Evolutionary conservation across 2,888 invertebrate genomes (phyloP).

Genomic region (Polymixis flavicincta): DNA sequence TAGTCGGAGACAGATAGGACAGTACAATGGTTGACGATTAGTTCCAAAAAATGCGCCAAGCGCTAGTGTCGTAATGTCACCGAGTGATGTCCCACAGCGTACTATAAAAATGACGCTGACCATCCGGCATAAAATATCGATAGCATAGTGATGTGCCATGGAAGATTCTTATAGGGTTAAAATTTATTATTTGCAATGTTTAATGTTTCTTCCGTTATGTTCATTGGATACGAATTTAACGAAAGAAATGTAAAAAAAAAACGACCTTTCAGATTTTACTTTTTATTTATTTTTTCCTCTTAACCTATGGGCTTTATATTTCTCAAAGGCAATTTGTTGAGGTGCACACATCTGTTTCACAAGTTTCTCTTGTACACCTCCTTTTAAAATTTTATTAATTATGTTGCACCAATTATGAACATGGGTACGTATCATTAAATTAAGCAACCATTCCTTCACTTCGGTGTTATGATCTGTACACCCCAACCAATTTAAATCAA

Average conservation of each 20-base stretch:
- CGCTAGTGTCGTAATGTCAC: neutral
- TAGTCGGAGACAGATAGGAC: neutral
- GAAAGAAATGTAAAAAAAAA: neutral
- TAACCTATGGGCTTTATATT: neutral
- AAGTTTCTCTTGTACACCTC: neutral
- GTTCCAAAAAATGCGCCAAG: constrained; percentile 2
- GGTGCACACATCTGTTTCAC: neutral
- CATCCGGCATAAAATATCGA: neutral
- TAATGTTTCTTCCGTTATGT: neutral
- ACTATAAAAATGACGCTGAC: neutral
- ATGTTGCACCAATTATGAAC: too few relatives aligned
- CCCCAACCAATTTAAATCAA: too few relatives aligned
- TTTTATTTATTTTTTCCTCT: neutral
- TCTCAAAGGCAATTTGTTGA: neutral
- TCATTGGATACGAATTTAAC: too few relatives aligned
- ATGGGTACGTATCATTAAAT: constrained; percentile 1
- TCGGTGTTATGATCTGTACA: neutral
- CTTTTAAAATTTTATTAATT: too few relatives aligned
- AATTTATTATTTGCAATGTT: neutral
- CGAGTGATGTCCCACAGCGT: neutral
- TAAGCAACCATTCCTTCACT: neutral
- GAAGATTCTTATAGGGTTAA: neutral
- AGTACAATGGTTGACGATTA: neutral
- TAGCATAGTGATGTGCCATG: neutral
- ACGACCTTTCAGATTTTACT: neutral